Conservation (phyloP, 2,888 invertebrate species). For the Theretra japonica region DNA sequence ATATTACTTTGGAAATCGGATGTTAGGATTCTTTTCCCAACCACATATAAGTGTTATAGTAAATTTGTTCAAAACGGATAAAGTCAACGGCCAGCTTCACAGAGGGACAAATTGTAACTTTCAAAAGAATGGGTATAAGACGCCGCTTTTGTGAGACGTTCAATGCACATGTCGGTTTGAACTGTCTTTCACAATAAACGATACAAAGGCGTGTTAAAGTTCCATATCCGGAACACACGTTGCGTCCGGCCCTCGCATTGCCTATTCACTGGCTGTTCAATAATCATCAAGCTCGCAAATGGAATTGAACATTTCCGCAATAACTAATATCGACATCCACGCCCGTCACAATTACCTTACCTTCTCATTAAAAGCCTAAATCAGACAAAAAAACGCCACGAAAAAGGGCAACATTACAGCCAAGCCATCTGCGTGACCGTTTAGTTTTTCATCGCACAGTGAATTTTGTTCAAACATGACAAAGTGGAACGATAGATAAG, state of each 20-base stretch:
- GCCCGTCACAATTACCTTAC: background rate
- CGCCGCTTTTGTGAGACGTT: background rate
- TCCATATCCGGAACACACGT: constrained; percentile 38
- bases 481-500: background rate
- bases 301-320: constrained; percentile 1
- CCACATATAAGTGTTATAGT: no score
- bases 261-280: constrained; percentile 34
- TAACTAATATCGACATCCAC: background rate
- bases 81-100: background rate
- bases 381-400: background rate
- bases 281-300: constrained; percentile 41
- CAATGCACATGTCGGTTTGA: no score
- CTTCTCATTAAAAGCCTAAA: background rate
- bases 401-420: background rate
- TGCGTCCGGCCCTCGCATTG: constrained; percentile 37
- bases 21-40: no score
- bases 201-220: constrained; percentile 7
- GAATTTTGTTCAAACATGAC: constrained; percentile 2
- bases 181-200: background rate
- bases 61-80: no score
- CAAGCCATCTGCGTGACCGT: background rate
- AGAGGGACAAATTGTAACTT: background rate
- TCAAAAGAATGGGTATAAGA: background rate
- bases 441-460: background rate
- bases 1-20: no score